These are phyloP conservation scores for Xestia rhomboidea DNA, from an alignment of 2,888 invertebrate species.

Conservation along the genomic window DNA sequence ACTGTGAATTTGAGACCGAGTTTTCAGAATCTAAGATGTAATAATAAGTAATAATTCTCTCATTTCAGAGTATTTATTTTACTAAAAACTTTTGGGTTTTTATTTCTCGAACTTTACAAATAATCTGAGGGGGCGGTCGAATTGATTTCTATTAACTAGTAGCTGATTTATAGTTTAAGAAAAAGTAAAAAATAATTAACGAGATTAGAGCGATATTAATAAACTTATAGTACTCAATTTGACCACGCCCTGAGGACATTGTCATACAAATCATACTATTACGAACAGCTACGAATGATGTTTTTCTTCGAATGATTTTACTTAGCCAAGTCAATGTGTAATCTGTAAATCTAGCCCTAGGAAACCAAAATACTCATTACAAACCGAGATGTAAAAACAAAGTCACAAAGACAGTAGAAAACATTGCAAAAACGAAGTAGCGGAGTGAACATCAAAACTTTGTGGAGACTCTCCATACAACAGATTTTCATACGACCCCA, in stretches of 20 bases:
- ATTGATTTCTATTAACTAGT: not conserved
- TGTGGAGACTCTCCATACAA: constrained; percentile 45
- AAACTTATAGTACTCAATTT: not conserved
- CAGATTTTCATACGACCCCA: constrained; percentile 60
- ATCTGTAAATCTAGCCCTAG: not conserved
- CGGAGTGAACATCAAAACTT: constrained; percentile 46
- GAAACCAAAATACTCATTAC: not conserved
- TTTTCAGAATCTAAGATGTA: not conserved
- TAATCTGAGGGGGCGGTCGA: not conserved
- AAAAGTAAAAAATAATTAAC: not conserved
- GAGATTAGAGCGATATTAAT: not conserved
- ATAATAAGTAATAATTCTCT: not conserved
- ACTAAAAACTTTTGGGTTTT: not conserved
- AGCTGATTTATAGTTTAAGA: not conserved
- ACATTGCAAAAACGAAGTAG: constrained; percentile 32
- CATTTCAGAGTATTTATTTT: not conserved
- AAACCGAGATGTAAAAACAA: not conserved
- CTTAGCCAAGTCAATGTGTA: not conserved
- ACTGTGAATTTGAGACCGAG: not conserved
- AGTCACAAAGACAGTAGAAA: constrained; percentile 17
- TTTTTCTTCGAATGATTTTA: not conserved
- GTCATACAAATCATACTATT: not conserved
- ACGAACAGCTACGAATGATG: not conserved
- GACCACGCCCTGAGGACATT: not conserved
- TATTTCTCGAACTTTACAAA: not conserved